These are phyloP conservation scores for Steinernema feltiae DNA, from an alignment of 1,140 invertebrate genomes.

Conservation along the genomic window DNA sequence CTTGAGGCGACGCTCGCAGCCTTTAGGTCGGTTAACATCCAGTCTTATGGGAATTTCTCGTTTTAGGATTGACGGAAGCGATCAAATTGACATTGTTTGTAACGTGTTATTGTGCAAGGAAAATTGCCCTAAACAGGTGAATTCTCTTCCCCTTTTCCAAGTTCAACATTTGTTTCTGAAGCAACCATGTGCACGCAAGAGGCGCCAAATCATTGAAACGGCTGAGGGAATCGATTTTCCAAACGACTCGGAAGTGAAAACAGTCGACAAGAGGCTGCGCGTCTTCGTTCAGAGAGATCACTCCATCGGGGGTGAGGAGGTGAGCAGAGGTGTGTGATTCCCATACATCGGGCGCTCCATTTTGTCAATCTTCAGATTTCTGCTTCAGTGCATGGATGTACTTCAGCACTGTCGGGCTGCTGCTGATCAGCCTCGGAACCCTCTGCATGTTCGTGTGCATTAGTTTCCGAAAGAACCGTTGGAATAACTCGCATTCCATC, in stretches of 20 bases:
- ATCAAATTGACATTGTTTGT: constrained; percentile 51
- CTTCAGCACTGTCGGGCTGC: neutral
- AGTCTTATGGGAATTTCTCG: too few relatives aligned
- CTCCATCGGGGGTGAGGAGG: neutral
- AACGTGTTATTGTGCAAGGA: constrained; percentile 39
- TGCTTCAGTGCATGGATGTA: neutral
- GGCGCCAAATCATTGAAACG: constrained; percentile 17
- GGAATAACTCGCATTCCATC: neutral
- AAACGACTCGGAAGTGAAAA: constrained; percentile 29
- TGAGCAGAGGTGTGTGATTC: neutral
- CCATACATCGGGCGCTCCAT: too few relatives aligned
- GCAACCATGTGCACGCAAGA: constrained; percentile 6
- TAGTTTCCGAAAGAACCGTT: neutral
- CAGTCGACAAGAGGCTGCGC: constrained; percentile 38
- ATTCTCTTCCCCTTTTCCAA: neutral
- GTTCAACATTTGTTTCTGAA: neutral
- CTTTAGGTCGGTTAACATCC: too few relatives aligned
- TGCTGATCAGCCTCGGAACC: neutral
- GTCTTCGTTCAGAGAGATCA: constrained; percentile 32
- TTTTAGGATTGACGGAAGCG: constrained; percentile 47
- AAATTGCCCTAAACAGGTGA: constrained; percentile 18
- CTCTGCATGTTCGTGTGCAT: neutral
- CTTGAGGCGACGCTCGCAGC: constrained; percentile 45
- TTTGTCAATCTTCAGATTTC: neutral
- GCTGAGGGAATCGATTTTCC: neutral